Evolutionary conservation across 2,113 vertebrate genomes (phyloP).

Genomic region (Rhizomys pruinosus): DNA sequence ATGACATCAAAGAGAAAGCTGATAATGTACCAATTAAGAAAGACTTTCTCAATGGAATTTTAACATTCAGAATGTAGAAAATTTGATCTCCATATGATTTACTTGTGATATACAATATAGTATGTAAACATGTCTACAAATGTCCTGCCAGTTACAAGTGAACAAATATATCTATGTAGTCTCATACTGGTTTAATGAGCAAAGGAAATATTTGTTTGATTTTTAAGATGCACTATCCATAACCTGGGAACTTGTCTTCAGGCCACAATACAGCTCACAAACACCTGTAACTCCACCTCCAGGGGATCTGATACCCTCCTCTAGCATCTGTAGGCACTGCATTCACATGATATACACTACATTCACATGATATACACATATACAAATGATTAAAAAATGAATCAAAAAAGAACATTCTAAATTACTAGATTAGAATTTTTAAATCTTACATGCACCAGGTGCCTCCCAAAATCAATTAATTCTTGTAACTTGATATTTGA

Average conservation of each 20-base stretch:
- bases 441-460: background rate
- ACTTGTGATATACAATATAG: background rate
- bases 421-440: background rate
- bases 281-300: background rate
- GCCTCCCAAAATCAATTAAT: background rate
- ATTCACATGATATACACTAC: background rate
- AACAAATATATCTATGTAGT: background rate
- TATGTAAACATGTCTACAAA: background rate
- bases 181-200: slow-evolving; percentile 4
- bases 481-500: background rate
- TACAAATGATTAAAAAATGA: background rate
- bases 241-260: background rate
- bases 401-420: background rate
- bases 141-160: background rate
- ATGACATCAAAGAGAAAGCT: background rate
- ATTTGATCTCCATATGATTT: background rate
- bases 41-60: slow-evolving; percentile 4
- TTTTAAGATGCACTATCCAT: background rate
- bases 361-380: background rate
- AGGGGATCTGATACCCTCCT: background rate
- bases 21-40: background rate
- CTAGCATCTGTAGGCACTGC: background rate
- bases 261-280: background rate
- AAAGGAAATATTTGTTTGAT: slow-evolving; percentile 8
- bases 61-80: background rate